These are phyloP conservation scores for Cyclargus thomasi DNA, from an alignment of 1,140 invertebrate species.

Conservation along the genomic window DNA sequence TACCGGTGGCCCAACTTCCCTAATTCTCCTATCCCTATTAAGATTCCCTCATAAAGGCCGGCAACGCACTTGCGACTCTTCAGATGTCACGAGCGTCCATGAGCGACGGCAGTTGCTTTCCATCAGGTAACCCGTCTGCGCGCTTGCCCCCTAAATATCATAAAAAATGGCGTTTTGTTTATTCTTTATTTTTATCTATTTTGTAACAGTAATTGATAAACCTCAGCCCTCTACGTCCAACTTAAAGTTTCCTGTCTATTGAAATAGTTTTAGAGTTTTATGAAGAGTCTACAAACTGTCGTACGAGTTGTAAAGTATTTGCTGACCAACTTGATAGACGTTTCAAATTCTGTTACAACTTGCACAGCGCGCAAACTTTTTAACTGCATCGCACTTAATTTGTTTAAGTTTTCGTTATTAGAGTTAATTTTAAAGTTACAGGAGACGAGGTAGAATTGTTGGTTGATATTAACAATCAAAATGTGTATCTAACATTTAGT, in stretches of 20 bases:
- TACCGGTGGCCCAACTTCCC: no score
- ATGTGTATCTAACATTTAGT: no score
- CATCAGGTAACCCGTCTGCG: no score
- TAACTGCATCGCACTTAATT: slow-evolving; percentile 1
- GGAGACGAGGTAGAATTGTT: background rate
- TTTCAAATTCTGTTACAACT: background rate
- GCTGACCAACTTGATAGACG: background rate
- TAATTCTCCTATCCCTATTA: no score
- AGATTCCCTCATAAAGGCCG: no score
- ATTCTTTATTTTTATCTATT: no score
- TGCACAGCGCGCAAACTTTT: background rate
- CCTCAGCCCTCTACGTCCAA: background rate
- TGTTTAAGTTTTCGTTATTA: background rate
- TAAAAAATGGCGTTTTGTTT: no score
- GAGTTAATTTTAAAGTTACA: background rate
- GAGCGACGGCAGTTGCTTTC: no score
- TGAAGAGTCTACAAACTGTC: background rate
- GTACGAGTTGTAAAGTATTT: background rate
- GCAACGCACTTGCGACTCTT: no score
- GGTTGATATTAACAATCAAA: background rate
- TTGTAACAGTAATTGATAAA: background rate
- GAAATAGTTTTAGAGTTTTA: background rate
- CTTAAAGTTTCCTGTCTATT: background rate
- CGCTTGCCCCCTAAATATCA: no score
- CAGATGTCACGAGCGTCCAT: no score